Base-by-base conservation (phyloP, 2,888 invertebrate genomes). In the Punctoribates punctum region DNA sequence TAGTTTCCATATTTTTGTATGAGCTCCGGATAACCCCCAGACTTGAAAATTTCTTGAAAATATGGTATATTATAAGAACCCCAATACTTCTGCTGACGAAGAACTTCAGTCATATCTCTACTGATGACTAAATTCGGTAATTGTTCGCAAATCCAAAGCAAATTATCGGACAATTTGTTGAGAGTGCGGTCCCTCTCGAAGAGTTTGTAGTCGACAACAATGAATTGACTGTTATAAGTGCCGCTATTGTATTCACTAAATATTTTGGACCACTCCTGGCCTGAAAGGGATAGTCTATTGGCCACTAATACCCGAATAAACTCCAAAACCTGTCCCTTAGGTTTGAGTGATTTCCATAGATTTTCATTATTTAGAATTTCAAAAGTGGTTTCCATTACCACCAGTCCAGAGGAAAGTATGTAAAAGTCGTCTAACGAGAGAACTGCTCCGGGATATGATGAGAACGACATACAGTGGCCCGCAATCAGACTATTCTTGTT, bases 101-200 rank as follows among this genome's bases (percentile, higher is more conserved):
- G 87, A 0, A 86, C 84, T 57, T 88, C 85, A 6, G 73, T 74
- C 73, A 75, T 70, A 38, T 65, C 73, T 29, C 25, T 73, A 23
- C 17, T 46, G 17, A 15, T 1, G 2, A 70, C 27, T 73, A 82
- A 84, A 83, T 81, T 85, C 85, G 86, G 86, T 77, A 87, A 82
- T 80, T 95, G 95, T 83, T 96, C 95, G 1, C 91, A 85, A 54
- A 94, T 87, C 87, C 90, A 90, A 9, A 90, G 85, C 46, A 83
- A 81, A 75, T 79, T 81, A 79, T 83, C 82, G n/a, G 27, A 13
- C 5, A 60, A 25, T 60, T 60, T 17, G 5, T 60, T 23, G 2
- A 23, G 60, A 11, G 11, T 60, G 38, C 89, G 83, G 5, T 23
- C 60, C 4, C 4, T 20, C n/a, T 80, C 57, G 20, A 83, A 80